These are phyloP conservation scores for Mechanitis mazaeus DNA, from an alignment of 2,888 invertebrate genomes.

Conservation along the genomic window DNA sequence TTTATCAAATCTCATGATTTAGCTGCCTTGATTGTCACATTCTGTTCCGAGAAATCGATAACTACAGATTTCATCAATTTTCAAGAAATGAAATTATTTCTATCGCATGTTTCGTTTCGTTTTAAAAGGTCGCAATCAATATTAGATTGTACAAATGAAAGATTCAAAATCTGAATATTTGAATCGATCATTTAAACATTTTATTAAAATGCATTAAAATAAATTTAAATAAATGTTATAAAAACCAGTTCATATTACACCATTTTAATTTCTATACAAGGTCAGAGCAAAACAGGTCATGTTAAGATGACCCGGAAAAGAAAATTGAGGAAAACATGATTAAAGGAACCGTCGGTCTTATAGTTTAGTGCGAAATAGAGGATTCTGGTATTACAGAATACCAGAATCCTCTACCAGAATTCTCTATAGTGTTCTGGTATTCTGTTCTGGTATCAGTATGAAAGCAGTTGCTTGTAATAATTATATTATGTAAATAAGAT, in stretches of 20 bases:
- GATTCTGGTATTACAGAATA: conserved; percentile 12
- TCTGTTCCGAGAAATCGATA: not conserved
- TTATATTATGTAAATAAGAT: not conserved
- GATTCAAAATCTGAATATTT: too few species aligned
- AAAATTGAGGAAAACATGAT: conserved; percentile 21
- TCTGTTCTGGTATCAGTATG: not conserved
- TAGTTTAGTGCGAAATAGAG: conserved; percentile 15
- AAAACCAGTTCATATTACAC: conserved; percentile 6
- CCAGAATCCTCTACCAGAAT: too few species aligned
- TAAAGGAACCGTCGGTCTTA: conserved; percentile 13
- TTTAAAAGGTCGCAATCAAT: too few species aligned
- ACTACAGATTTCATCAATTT: not conserved
- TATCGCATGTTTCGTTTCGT: too few species aligned
- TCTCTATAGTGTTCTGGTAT: not conserved
- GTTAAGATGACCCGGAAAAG: conserved; percentile 27
- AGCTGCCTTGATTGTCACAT: not conserved
- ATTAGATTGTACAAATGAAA: too few species aligned
- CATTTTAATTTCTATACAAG: conserved; percentile 19
- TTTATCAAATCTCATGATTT: conserved; percentile 2
- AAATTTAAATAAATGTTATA: not conserved
- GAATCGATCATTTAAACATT: too few species aligned
- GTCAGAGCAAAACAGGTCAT: conserved; percentile 26
- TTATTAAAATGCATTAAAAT: too few species aligned
- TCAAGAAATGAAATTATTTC: not conserved
- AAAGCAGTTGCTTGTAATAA: conserved; percentile 9